Evolutionary conservation across 30 jellyfish, hydroid and myxozoan species (phyloP).

Genomic region (Pelagia noctiluca): DNA sequence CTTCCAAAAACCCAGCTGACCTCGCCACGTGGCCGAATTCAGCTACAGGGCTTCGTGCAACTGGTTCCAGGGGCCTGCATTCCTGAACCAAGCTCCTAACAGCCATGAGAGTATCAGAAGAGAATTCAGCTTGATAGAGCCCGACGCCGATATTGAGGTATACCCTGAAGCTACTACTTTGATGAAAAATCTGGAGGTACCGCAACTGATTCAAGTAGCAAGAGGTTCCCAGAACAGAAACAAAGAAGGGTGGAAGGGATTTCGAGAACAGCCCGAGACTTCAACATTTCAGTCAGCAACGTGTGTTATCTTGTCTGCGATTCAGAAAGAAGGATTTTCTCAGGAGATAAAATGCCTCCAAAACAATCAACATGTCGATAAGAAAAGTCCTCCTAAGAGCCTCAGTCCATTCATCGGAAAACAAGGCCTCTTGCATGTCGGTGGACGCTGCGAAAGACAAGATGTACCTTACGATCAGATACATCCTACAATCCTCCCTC

Average conservation of each 20-base stretch:
- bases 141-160: slow-evolving; percentile 20
- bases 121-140: slow-evolving; percentile 22
- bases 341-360: slow-evolving; percentile 37
- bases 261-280: slow-evolving; percentile 20
- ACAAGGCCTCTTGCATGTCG: slow-evolving; percentile 64
- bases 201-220: slow-evolving; percentile 21
- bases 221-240: slow-evolving; percentile 48
- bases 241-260: slow-evolving; percentile 35
- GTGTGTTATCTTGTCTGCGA: slow-evolving; percentile 25
- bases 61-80: slow-evolving; percentile 56
- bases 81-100: slow-evolving; percentile 19
- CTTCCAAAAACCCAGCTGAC: slow-evolving; percentile 61
- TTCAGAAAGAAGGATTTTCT: slow-evolving; percentile 32
- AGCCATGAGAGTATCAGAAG: not conserved
- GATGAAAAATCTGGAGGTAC: slow-evolving; percentile 22
- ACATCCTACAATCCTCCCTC: slow-evolving; percentile 53
- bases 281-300: slow-evolving; percentile 20
- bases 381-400: slow-evolving; percentile 15
- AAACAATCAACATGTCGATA: slow-evolving; percentile 20
- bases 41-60: slow-evolving; percentile 26
- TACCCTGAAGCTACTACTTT: slow-evolving; percentile 21
- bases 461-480: slow-evolving; percentile 46
- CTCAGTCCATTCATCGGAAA: slow-evolving; percentile 43
- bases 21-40: slow-evolving; percentile 19
- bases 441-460: slow-evolving; percentile 39